A percentile compares a stretch with the other conserved stretches of the same genome.
phyloP scores from a whole-genome alignment of 2,797 vertebrate species.

The Sebastes iracundus region DNA sequence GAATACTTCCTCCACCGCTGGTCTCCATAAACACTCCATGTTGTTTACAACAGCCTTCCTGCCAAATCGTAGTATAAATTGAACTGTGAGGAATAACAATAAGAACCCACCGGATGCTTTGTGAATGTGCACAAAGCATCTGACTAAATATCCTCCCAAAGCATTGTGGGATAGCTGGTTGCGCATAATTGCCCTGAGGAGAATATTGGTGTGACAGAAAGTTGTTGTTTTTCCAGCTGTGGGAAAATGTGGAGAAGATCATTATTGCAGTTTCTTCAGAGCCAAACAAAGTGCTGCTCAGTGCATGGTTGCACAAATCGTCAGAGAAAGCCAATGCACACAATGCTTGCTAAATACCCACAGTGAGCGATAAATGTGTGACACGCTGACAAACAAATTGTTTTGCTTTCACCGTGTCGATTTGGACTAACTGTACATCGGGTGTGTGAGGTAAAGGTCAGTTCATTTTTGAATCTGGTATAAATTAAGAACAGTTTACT shows the following conservation, averaged over 20 bases:
- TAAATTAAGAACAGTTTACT: conserved; percentile 26
- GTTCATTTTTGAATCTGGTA: background rate
- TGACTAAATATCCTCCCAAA: background rate
- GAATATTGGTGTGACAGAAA: conserved; percentile 4
- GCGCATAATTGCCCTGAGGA: background rate
- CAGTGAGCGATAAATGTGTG: background rate
- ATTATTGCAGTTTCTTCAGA: background rate
- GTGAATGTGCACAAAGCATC: background rate
- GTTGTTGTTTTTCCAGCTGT: conserved; percentile 14
- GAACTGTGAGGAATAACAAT: background rate
- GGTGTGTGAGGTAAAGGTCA: background rate
- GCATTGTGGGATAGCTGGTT: background rate
- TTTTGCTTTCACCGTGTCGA: background rate
- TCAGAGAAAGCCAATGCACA: background rate
- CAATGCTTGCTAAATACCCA: background rate
- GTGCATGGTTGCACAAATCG: background rate
- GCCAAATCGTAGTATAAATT: background rate
- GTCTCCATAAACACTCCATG: background rate
- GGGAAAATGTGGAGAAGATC: conserved; percentile 1
- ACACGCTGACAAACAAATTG: background rate
- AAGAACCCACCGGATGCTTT: background rate
- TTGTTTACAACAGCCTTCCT: background rate
- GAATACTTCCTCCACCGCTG: background rate
- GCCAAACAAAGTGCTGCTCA: background rate
- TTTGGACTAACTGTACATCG: background rate